phyloP scores from a whole-genome alignment of 2,797 vertebrate species.

The Diglossa cyanea region DNA sequence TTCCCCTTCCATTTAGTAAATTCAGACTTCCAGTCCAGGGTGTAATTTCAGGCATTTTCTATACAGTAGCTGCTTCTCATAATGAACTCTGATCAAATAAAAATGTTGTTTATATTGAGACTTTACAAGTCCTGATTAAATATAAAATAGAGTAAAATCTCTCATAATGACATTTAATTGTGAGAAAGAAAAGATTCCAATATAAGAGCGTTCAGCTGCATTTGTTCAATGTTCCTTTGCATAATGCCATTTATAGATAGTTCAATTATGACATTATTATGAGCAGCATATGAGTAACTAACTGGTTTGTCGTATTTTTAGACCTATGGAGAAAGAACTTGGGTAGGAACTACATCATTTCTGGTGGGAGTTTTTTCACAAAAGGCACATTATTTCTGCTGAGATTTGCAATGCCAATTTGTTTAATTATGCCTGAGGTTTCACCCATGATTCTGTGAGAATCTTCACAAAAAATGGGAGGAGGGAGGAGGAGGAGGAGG shows the following conservation, averaged over 20 bases:
- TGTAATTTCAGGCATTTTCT: slow-evolving; percentile 73
- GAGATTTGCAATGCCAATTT: slow-evolving; percentile 57
- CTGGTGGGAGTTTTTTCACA: slow-evolving; percentile 57
- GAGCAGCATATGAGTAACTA: slow-evolving; percentile 72
- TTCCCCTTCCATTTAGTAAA: slow-evolving; percentile 62
- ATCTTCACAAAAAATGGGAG: slow-evolving; percentile 34
- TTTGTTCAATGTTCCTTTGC: slow-evolving; percentile 74
- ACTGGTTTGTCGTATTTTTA: slow-evolving; percentile 73
- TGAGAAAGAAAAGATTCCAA: slow-evolving; percentile 75
- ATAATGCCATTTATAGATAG: slow-evolving; percentile 76
- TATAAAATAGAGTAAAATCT: slow-evolving; percentile 78
- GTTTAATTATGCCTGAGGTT: slow-evolving; percentile 59
- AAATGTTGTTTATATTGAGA: slow-evolving; percentile 78
- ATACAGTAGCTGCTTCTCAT: slow-evolving; percentile 71
- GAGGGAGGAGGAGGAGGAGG: neutral
- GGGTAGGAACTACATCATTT: slow-evolving; percentile 68
- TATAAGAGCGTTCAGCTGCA: slow-evolving; percentile 74
- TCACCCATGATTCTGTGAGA: slow-evolving; percentile 40
- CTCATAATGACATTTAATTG: slow-evolving; percentile 81
- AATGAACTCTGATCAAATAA: slow-evolving; percentile 79
- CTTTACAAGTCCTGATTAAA: slow-evolving; percentile 77
- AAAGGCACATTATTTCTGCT: slow-evolving; percentile 57
- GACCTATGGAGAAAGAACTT: slow-evolving; percentile 74
- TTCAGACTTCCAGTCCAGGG: slow-evolving; percentile 69
- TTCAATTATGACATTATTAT: slow-evolving; percentile 79